Evolutionary conservation across 2,888 invertebrate genomes (phyloP).

Genomic region (Drosophila stalkeri): DNA sequence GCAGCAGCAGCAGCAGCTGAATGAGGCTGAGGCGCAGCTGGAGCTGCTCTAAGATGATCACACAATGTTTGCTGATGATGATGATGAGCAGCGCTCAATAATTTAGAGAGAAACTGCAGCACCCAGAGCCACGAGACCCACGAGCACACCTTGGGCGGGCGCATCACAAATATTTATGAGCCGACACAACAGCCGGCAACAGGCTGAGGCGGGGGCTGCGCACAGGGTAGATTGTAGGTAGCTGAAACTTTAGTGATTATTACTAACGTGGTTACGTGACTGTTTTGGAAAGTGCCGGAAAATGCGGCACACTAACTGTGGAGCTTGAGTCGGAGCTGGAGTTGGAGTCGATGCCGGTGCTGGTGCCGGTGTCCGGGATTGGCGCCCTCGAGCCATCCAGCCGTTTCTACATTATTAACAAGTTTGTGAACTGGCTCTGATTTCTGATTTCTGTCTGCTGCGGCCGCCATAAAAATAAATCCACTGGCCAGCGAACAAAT

Average conservation of each 20-base stretch:
- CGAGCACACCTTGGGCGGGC: conserved; percentile 54
- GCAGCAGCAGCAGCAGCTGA: not conserved
- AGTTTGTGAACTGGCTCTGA: conserved; percentile 71
- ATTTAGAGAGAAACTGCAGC: conserved; percentile 73
- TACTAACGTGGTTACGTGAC: conserved; percentile 85
- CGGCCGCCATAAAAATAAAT: conserved; percentile 75
- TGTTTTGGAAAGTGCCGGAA: conserved; percentile 84
- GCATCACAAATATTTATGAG: conserved; percentile 73
- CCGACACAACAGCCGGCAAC: conserved; percentile 42
- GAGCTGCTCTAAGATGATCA: conserved; percentile 41
- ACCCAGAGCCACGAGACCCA: conserved; percentile 18
- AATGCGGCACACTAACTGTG: conserved; percentile 76
- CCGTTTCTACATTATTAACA: conserved; percentile 66
- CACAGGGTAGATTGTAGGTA: conserved; percentile 34
- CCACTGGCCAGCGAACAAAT: conserved; percentile 50
- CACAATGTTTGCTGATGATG: conserved; percentile 15
- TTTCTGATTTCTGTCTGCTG: conserved; percentile 49
- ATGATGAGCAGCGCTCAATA: conserved; percentile 74
- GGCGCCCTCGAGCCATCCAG: conserved; percentile 16
- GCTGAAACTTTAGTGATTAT: conserved; percentile 85
- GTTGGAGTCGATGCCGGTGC: too few species aligned
- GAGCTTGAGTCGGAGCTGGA: not conserved
- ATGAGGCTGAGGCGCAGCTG: conserved; percentile 1
- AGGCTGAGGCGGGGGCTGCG: not conserved
- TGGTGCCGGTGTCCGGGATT: not conserved